phyloP scores from a whole-genome alignment of 2,888 invertebrate species.

The Lepidocyrtoides sp. region DNA sequence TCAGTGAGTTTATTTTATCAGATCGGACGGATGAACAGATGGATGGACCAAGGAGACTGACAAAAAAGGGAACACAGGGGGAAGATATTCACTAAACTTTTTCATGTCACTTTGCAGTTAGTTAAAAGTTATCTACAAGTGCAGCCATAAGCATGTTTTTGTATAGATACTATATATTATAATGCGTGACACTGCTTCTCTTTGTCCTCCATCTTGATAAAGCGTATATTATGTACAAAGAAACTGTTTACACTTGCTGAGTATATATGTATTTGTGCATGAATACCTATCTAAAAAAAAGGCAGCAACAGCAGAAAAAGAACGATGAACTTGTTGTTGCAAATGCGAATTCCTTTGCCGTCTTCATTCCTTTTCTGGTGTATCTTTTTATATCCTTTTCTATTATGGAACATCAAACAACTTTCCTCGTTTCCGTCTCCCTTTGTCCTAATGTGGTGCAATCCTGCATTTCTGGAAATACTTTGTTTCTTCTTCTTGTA shows the following conservation, averaged over 20 bases:
- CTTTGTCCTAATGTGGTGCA: slow-evolving; percentile 65
- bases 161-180: neutral
- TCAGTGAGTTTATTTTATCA: slow-evolving; percentile 81
- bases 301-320: neutral
- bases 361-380: slow-evolving; percentile 1
- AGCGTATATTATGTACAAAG: no score
- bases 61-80: slow-evolving; percentile 62
- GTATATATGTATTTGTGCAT: neutral
- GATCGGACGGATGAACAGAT: slow-evolving; percentile 74
- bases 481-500: slow-evolving; percentile 6
- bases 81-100: slow-evolving; percentile 69
- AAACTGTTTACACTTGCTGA: no score
- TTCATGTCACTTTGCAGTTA: slow-evolving; percentile 81
- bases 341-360: slow-evolving; percentile 67
- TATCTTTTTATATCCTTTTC: slow-evolving; percentile 53
- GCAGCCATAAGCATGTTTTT: slow-evolving; percentile 72
- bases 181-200: slow-evolving; percentile 4
- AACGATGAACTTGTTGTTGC: slow-evolving; percentile 52
- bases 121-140: slow-evolving; percentile 79
- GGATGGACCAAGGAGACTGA: slow-evolving; percentile 75
- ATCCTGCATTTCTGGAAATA: slow-evolving; percentile 55
- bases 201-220: slow-evolving; percentile 57
- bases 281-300: neutral
- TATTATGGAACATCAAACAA: slow-evolving; percentile 57
- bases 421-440: slow-evolving; percentile 62